Percentiles rank a stretch among this genome's conserved stretches.
These are phyloP conservation scores for Xestia rhomboidea DNA, from an alignment of 2,888 invertebrate species.

Conservation along the genomic window DNA sequence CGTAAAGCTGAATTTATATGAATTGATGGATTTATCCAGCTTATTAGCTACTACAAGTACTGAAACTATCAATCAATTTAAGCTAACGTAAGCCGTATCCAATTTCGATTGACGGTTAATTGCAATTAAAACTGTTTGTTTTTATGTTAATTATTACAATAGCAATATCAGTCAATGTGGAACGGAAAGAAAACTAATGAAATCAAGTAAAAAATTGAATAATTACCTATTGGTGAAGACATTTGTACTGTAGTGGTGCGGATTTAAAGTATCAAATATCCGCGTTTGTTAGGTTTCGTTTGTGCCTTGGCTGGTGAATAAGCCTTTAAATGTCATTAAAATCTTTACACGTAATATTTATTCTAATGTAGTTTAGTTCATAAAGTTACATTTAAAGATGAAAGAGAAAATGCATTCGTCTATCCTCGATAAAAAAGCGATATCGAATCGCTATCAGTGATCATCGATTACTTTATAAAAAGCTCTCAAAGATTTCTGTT, in stretches of 20 bases:
- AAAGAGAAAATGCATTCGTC: not conserved
- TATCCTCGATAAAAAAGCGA: conserved; percentile 5
- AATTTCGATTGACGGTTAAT: conserved; percentile 49
- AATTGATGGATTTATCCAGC: conserved; percentile 9
- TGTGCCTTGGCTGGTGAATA: conserved; percentile 53
- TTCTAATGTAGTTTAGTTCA: not conserved
- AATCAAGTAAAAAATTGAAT: conserved; percentile 64
- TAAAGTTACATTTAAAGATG: not conserved
- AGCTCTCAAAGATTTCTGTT: conserved; percentile 20
- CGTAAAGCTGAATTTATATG: not conserved
- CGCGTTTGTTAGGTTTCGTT: conserved; percentile 73
- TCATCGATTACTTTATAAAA: not conserved
- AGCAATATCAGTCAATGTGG: conserved; percentile 58
- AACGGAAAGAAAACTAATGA: conserved; percentile 66
- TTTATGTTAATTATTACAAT: conserved; percentile 61
- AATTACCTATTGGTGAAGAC: conserved; percentile 68
- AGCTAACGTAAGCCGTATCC: conserved; percentile 39
- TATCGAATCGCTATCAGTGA: not conserved
- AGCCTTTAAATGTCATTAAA: conserved; percentile 57
- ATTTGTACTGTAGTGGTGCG: conserved; percentile 66
- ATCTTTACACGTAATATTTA: not conserved
- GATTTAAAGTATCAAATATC: conserved; percentile 78
- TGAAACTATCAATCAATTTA: conserved; percentile 36
- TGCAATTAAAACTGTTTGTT: conserved; percentile 53
- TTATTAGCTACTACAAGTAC: conserved; percentile 19